Conservation (phyloP, 2,113 vertebrate species). For the Lutjanus erythropterus region DNA sequence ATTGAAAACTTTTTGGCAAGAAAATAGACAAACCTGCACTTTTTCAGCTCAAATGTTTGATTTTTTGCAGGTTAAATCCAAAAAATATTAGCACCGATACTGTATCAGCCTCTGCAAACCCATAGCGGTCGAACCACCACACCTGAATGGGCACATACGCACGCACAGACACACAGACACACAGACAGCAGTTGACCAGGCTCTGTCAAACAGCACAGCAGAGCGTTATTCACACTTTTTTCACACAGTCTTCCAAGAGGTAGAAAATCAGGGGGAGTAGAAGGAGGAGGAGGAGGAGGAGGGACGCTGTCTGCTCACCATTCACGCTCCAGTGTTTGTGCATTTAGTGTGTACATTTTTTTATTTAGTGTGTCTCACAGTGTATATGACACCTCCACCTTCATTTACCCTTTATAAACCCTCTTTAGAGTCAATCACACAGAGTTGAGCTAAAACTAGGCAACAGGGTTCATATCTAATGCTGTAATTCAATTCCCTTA, state of each 20-base stretch:
- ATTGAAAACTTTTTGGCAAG: background rate
- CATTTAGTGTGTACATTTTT: constrained; percentile 35
- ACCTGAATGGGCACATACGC: background rate
- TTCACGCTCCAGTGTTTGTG: constrained; percentile 42
- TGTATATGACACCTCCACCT: constrained; percentile 17
- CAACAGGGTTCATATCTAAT: constrained; percentile 40
- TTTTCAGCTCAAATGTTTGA: background rate
- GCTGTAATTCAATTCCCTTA: constrained; percentile 56
- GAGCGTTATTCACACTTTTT: constrained; percentile 56
- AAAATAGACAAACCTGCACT: background rate
- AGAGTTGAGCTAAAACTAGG: constrained; percentile 29
- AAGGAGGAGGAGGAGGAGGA: background rate
- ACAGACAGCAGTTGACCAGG: constrained; percentile 42
- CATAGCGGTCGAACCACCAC: background rate
- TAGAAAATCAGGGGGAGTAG: constrained; percentile 2
- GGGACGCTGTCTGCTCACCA: constrained; percentile 24
- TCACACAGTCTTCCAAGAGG: constrained; percentile 32
- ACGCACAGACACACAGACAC: background rate
- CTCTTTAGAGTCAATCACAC: constrained; percentile 9
- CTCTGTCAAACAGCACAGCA: constrained; percentile 29
- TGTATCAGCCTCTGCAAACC: background rate
- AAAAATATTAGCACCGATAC: background rate
- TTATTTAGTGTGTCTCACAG: constrained; percentile 17
- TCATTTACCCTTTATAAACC: background rate
- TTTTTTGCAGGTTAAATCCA: background rate